Percentiles rank a stretch among this genome's conserved stretches.
Evolutionary conservation across 2,888 invertebrate genomes (phyloP).

Genomic region (Orthosia gothica): DNA sequence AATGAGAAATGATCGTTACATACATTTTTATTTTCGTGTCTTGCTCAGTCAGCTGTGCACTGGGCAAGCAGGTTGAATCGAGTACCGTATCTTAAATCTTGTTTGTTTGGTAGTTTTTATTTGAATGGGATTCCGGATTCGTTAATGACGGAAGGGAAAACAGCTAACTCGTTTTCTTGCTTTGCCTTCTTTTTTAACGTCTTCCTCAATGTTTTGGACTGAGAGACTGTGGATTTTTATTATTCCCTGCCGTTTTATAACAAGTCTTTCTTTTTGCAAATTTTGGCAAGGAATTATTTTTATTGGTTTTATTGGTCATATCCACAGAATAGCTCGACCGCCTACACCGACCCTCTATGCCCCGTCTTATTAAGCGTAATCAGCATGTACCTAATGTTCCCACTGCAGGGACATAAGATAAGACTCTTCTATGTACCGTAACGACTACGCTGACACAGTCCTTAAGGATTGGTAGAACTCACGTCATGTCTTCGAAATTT

Average conservation of each 20-base stretch:
- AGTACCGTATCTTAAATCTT: conserved; percentile 19
- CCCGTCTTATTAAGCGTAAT: not conserved
- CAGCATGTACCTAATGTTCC: not conserved
- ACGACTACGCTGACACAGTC: not conserved
- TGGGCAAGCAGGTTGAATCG: conserved; percentile 21
- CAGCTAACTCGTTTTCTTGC: conserved; percentile 20
- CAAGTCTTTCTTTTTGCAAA: not conserved
- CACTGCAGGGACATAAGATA: not conserved
- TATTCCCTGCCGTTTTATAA: not conserved
- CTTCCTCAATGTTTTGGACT: not conserved
- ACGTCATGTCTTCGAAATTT: not conserved
- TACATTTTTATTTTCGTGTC: not conserved
- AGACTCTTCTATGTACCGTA: too few relatives aligned
- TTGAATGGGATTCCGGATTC: conserved; percentile 20
- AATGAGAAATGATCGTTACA: not conserved
- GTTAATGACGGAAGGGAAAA: conserved; percentile 31
- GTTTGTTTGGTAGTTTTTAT: conserved; percentile 27
- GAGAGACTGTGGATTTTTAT: too few relatives aligned
- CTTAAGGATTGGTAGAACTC: accelerated
- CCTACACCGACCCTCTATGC: not conserved
- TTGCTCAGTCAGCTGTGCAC: not conserved
- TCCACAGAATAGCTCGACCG: too few relatives aligned
- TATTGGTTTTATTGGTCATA: too few relatives aligned
- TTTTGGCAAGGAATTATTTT: not conserved
- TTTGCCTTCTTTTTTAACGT: conserved; percentile 2